Evolutionary conservation across 2,797 vertebrate species (phyloP).

Genomic region (Scomberomorus guttatus): DNA sequence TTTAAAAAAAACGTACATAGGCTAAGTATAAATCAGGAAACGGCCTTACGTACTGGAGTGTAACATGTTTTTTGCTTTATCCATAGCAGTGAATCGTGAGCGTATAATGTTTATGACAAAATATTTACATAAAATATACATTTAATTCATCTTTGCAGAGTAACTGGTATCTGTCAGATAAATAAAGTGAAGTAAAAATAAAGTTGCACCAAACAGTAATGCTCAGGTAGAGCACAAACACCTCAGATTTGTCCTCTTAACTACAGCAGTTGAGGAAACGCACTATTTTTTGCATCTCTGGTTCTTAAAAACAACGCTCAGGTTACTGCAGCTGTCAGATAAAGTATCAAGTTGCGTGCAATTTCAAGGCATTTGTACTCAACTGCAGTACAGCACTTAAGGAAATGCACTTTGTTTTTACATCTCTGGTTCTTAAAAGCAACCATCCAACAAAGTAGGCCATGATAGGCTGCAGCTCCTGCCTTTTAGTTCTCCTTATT

Average conservation of each 20-base stretch:
- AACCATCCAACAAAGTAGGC: background rate
- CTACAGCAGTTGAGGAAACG: too few species aligned
- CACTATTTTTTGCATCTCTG: too few species aligned
- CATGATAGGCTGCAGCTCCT: background rate
- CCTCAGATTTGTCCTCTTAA: too few species aligned
- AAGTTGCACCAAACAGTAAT: too few species aligned
- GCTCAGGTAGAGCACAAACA: too few species aligned
- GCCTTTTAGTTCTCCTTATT: conserved; percentile 22
- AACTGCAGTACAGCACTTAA: background rate
- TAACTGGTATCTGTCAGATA: too few species aligned
- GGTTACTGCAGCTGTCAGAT: background rate
- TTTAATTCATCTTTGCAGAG: too few species aligned
- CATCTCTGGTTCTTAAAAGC: background rate
- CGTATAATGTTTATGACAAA: background rate
- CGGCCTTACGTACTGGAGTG: background rate
- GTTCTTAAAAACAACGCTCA: background rate
- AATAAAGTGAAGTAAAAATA: background rate
- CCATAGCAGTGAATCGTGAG: background rate
- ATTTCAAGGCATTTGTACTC: background rate
- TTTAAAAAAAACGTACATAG: too few species aligned
- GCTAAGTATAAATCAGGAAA: background rate
- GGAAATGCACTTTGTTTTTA: background rate
- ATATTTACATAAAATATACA: background rate
- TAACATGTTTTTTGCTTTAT: background rate
- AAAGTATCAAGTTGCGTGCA: background rate